Conservation (phyloP, 2,113 vertebrate genomes). For the Phocoena phocoena region DNA sequence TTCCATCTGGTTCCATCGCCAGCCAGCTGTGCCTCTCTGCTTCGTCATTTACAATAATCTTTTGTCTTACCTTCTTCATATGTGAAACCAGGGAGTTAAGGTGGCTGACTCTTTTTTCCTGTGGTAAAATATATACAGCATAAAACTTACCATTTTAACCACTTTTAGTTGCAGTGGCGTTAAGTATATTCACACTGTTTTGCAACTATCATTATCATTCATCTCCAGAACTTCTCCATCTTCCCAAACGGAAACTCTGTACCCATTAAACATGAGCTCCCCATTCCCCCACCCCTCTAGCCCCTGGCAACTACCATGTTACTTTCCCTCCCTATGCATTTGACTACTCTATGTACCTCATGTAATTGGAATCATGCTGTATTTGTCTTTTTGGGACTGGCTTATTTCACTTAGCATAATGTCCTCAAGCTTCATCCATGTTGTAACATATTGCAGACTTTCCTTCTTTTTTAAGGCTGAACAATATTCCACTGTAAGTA, state of each 20-base stretch:
- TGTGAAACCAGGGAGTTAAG: neutral
- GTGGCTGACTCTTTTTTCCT: neutral
- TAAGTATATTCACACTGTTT: neutral
- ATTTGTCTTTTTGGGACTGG: neutral
- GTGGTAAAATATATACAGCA: neutral
- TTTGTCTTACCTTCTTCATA: neutral
- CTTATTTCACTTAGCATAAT: neutral
- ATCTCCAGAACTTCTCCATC: neutral
- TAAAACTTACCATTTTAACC: neutral
- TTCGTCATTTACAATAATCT: neutral
- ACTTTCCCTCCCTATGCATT: neutral
- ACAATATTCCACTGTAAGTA: neutral
- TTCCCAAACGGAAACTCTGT: neutral
- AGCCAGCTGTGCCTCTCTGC: neutral
- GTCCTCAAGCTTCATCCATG: neutral
- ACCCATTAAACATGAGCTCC: neutral
- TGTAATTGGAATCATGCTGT: neutral
- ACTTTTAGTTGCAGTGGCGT: neutral
- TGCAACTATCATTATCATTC: neutral
- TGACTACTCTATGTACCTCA: neutral
- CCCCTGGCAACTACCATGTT: neutral
- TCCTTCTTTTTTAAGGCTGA: neutral
- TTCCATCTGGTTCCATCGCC: neutral
- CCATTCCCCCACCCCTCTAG: too few species aligned
- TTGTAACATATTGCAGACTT: neutral